Base-by-base conservation (phyloP, 2,797 vertebrate species). In the Gymnoscopelus microlampas region DNA sequence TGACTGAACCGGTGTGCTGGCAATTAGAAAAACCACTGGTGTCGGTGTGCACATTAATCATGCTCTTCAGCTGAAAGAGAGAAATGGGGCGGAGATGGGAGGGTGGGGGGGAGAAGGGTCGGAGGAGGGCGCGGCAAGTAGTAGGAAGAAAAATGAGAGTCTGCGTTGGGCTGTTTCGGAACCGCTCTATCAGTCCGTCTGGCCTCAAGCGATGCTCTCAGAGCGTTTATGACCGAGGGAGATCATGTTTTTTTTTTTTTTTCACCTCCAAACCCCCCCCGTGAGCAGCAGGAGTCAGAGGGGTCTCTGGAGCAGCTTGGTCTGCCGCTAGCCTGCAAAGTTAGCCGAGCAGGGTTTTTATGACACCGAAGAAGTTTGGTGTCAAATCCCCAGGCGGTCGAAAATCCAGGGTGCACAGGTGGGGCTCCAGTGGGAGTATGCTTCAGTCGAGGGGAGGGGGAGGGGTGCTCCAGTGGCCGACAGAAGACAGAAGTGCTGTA, bases 1-100 rank as follows among this genome's bases (percentile, higher is more conserved):
- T 92, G 87, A 83, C 88, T 91, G 87, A 93, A 92, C 87, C 89
- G 84, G 82, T 90, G 77, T 87, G 90, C 76, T 90, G 87, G 89
- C 88, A 95, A 94, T 95, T 95, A 94, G 91, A 93, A 87, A 92
- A 90, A 93, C 76, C 84, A 89, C 86, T 87, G 86, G 87, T 91
- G 87, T 90, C 88, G 88, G 87, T 80, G 82, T 89, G 87, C 87
- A 89, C 93, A 93, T 94, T 91, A 87, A 89, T 91, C 88, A 87
- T 81, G 90, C 89, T 91, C 91, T 91, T 92, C 86, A 89, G 87
- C 87, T 86, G 85, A 91, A 89, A 88, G 86, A 89, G 87, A 90
- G 88, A 92, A 91, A 91, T 87, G 87, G 87, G 89, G 84, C 23
- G 7, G 53, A 29, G 7, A 23, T 15, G 44, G 9, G 60, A 3